Conservation (phyloP, 1,140 invertebrate species). For the Trissolcus basalis region DNA sequence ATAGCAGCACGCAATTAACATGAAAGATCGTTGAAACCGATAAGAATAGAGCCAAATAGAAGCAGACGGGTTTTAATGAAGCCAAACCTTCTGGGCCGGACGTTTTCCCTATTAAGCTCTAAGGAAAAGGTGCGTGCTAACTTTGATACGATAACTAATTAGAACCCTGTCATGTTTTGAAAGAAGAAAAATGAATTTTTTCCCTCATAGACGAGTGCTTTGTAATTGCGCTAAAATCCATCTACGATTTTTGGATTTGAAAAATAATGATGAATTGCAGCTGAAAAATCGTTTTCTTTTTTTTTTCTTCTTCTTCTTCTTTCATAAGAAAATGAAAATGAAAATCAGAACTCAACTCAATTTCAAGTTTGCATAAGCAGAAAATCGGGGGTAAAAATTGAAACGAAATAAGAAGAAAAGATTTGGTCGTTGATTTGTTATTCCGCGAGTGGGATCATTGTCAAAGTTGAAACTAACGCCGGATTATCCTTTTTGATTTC, state of each 20-base stretch:
- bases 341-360: too few relatives aligned
- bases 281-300: too few relatives aligned
- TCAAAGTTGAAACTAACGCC: too few relatives aligned
- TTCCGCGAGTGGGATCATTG: too few relatives aligned
- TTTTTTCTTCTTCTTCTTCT: too few relatives aligned
- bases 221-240: too few relatives aligned
- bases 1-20: slow-evolving; percentile 35
- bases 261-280: background rate
- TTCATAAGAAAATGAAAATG: too few relatives aligned
- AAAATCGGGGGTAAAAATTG: too few relatives aligned
- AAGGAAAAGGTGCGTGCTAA: slow-evolving; percentile 43
- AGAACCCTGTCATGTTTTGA: slow-evolving; percentile 33
- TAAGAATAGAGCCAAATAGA: slow-evolving; percentile 40
- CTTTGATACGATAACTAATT: slow-evolving; percentile 50
- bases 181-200: slow-evolving; percentile 42
- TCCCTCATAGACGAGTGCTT: slow-evolving; percentile 19
- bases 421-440: too few relatives aligned
- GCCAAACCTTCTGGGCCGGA: slow-evolving; percentile 19
- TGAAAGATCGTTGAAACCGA: slow-evolving; percentile 14
- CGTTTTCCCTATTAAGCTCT: slow-evolving; percentile 16
- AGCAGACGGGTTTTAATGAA: slow-evolving; percentile 46
- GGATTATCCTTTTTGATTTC: slow-evolving; percentile 65
- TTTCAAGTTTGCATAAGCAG: too few relatives aligned
- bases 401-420: too few relatives aligned
- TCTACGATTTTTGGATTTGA: too few relatives aligned